phyloP scores from a whole-genome alignment of 2,888 invertebrate species.

The Apamea monoglypha region DNA sequence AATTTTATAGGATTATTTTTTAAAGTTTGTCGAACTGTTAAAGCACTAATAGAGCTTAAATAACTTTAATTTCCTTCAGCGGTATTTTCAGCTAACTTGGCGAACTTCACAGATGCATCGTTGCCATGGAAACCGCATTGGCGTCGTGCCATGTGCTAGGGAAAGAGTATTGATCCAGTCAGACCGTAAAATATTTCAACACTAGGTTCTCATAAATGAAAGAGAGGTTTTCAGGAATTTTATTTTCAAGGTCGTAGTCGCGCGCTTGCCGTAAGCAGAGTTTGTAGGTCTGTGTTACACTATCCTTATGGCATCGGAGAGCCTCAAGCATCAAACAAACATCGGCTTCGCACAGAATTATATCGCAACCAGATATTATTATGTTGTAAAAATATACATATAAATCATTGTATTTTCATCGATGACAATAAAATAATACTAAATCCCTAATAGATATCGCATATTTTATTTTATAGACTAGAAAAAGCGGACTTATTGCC shows the following conservation, averaged over 20 bases:
- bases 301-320: neutral
- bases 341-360: neutral
- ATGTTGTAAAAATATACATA: neutral
- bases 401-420: neutral
- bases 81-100: neutral
- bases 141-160: slow-evolving; percentile 13
- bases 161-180: slow-evolving; percentile 43
- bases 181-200: slow-evolving; percentile 12
- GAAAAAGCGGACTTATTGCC: no score
- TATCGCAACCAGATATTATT: neutral
- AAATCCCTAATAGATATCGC: neutral
- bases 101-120: slow-evolving; percentile 3
- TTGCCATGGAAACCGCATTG: slow-evolving; percentile 18
- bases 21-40: neutral
- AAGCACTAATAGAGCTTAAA: neutral
- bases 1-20: no score
- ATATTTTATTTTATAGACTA: neutral
- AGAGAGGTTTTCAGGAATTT: slow-evolving; percentile 4
- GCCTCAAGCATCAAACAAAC: neutral
- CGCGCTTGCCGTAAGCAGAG: neutral
- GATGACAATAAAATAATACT: neutral
- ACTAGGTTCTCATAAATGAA: slow-evolving; percentile 41
- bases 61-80: neutral
- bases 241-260: neutral
- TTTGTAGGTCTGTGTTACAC: neutral